phyloP scores from a whole-genome alignment of 2,797 vertebrate genomes.

The Pipistrellus pipistrellus region DNA sequence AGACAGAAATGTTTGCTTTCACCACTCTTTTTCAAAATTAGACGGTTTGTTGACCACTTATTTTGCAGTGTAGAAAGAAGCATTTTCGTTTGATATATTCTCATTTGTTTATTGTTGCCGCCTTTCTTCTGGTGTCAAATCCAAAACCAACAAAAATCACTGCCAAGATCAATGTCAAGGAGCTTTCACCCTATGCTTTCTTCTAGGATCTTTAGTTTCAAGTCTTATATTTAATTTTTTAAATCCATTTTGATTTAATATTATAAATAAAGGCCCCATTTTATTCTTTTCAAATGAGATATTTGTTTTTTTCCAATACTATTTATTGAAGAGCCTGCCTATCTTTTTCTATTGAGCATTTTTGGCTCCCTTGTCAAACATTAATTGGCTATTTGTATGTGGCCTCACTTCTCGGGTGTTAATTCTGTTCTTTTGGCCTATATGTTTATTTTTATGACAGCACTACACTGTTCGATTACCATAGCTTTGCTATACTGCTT shows the following conservation, averaged over 20 bases:
- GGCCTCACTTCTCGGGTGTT: background rate
- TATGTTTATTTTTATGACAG: background rate
- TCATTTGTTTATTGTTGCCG: background rate
- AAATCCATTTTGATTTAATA: background rate
- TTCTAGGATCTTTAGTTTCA: background rate
- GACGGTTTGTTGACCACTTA: background rate
- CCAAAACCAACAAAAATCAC: background rate
- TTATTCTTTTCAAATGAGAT: background rate
- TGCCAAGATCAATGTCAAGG: background rate
- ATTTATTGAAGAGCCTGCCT: background rate
- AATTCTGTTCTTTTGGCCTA: background rate
- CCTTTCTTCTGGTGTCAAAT: background rate
- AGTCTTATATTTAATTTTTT: background rate
- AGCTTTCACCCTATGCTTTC: background rate
- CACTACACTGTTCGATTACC: background rate
- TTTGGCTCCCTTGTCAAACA: background rate
- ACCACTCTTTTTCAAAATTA: background rate
- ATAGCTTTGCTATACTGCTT: background rate
- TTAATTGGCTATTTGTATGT: background rate
- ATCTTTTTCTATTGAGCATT: background rate
- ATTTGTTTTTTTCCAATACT: background rate
- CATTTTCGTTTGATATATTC: background rate
- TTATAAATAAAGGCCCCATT: background rate
- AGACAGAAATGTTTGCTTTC: background rate
- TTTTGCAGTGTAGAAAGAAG: background rate